A percentile compares a stretch with the other conserved stretches of the same genome.
Evolutionary conservation across 2,888 invertebrate species (phyloP).

Genomic region (Apamea crenata): DNA sequence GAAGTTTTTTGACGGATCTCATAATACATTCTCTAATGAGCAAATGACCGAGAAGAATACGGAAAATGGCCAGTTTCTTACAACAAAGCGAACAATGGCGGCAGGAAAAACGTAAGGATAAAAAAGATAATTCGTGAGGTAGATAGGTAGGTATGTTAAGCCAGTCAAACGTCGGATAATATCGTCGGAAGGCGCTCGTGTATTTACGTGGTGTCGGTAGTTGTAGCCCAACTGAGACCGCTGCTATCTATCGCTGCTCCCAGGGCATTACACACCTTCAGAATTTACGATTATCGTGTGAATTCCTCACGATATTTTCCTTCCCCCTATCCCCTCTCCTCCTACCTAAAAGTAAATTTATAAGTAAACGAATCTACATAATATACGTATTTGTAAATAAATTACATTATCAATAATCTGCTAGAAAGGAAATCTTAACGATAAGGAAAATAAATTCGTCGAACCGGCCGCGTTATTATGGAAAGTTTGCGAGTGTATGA

Average conservation of each 20-base stretch:
- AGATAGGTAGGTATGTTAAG: conserved; percentile 36
- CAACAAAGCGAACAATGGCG: conserved; percentile 46
- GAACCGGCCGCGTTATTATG: conserved; percentile 28
- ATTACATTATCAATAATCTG: conserved; percentile 39
- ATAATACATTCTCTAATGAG: conserved; percentile 38
- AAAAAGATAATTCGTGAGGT: conserved; percentile 44
- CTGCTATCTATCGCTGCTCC: conserved; percentile 41
- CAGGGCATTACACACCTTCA: conserved; percentile 53
- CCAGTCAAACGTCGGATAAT: conserved; percentile 43
- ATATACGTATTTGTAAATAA: conserved; percentile 41
- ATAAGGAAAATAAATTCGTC: conserved; percentile 53
- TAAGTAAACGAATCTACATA: conserved; percentile 36
- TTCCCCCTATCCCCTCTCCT: not conserved
- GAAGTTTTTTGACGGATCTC: conserved; percentile 1
- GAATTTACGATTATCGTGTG: conserved; percentile 48
- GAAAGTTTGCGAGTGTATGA: conserved; percentile 44
- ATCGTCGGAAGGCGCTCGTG: conserved; percentile 34
- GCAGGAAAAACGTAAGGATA: conserved; percentile 28
- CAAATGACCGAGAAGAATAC: conserved; percentile 30
- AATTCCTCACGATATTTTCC: conserved; percentile 43
- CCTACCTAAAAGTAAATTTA: conserved; percentile 33
- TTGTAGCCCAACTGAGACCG: conserved; percentile 44
- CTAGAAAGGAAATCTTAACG: conserved; percentile 39
- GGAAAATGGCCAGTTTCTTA: conserved; percentile 42
- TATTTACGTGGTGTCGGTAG: conserved; percentile 47